A percentile compares a stretch with the other conserved stretches of the same genome.
Evolutionary conservation across 1,140 invertebrate genomes (phyloP).

Genomic region (Trachymyrmex cornetzi): DNA sequence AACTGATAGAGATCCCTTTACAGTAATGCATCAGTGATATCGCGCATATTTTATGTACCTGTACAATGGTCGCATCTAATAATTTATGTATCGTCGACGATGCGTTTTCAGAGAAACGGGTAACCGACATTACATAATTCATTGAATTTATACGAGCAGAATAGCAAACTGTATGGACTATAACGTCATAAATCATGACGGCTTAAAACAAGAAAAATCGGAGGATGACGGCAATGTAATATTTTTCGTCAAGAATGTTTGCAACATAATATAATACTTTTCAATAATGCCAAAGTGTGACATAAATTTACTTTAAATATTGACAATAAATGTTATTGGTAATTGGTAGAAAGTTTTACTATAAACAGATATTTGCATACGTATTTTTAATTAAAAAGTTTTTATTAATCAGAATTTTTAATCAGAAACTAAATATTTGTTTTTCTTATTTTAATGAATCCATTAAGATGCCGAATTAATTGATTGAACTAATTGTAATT

Average conservation of each 20-base stretch:
- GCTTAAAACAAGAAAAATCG: slow-evolving; percentile 58
- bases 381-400: neutral
- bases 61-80: slow-evolving; percentile 53
- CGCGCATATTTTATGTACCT: slow-evolving; percentile 53
- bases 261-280: slow-evolving; percentile 19
- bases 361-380: neutral
- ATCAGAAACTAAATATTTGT: neutral
- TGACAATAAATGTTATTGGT: neutral
- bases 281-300: slow-evolving; percentile 9
- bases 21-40: slow-evolving; percentile 53
- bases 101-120: slow-evolving; percentile 61
- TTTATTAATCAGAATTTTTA: neutral
- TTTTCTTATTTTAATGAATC: neutral
- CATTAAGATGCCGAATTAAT: neutral
- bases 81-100: slow-evolving; percentile 62
- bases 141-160: slow-evolving; percentile 61
- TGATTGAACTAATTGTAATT: neutral
- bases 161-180: slow-evolving; percentile 61
- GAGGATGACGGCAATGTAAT: neutral
- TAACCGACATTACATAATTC: slow-evolving; percentile 64
- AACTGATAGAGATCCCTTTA: slow-evolving; percentile 55
- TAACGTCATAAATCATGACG: slow-evolving; percentile 56
- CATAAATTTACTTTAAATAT: slow-evolving; percentile 7
- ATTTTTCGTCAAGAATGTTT: slow-evolving; percentile 41
- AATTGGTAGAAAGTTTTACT: neutral